Percentiles rank a stretch among this genome's conserved stretches.
phyloP scores from a whole-genome alignment of 2,113 vertebrate genomes.

The Anas platyrhynchos region DNA sequence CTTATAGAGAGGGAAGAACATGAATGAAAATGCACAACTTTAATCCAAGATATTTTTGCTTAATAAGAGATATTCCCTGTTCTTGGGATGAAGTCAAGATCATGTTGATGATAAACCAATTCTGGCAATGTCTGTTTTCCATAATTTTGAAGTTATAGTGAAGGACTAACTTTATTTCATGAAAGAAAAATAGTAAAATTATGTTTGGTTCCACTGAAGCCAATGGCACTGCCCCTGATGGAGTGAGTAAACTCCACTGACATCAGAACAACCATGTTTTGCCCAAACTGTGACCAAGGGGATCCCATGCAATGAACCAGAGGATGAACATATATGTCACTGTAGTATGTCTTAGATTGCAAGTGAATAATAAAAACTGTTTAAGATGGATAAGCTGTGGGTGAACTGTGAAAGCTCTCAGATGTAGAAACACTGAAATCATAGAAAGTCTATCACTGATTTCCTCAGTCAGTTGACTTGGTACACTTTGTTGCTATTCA shows the following conservation, averaged over 20 bases:
- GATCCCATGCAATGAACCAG: not conserved
- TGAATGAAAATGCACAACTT: not conserved
- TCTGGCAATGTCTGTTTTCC: not conserved
- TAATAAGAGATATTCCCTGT: not conserved
- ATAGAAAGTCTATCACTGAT: not conserved
- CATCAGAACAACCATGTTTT: not conserved
- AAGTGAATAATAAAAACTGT: not conserved
- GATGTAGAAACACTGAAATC: not conserved
- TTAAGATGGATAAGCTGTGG: not conserved
- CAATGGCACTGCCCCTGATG: not conserved
- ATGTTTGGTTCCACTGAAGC: not conserved
- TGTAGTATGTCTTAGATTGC: not conserved
- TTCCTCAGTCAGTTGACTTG: not conserved
- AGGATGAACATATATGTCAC: not conserved
- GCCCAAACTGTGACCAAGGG: rapidly evolving
- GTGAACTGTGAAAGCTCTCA: not conserved
- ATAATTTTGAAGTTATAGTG: not conserved
- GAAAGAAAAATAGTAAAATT: not conserved
- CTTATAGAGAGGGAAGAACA: not conserved
- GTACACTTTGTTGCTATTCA: rapidly evolving
- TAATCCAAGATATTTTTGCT: not conserved
- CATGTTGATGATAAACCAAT: not conserved
- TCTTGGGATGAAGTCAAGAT: not conserved
- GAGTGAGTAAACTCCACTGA: not conserved
- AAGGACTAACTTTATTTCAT: not conserved